Base-by-base conservation (phyloP, 2,888 invertebrate genomes). In the Polydrusus pterygomalis region DNA sequence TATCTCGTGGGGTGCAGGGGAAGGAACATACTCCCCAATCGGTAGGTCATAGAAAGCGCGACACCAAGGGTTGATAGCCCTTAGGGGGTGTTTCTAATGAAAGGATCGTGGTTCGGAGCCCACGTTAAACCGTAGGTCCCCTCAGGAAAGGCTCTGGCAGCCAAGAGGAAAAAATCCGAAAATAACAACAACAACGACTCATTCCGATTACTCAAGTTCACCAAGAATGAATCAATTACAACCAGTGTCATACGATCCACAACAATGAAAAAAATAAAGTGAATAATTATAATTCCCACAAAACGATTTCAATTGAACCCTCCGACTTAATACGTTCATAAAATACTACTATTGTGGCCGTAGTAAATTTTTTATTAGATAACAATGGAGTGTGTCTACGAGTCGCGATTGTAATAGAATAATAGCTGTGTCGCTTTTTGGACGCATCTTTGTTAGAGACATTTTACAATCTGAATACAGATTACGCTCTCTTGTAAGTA, bases 391-490 rank as follows among this genome's bases (percentile, higher is more conserved):
- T 72, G 69, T 51, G 75, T 72, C 71, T 75, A 75, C 75, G 65
- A 70, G 58, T 65, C 43, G 65, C 70, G 65, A 63, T 75, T 75
- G 74, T 77, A 70, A 74, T 70, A 38, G 77, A 51, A 77, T 77
- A 77, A 77, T 77, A 60, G 70, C 70, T 25, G 34, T 73, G 77
- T 77, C 67, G 77, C 70, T 56, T 62, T 65, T 56, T 67, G 62
- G 67, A 77, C 77, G 77, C 77, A 77, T 77, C 77, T 74, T 77
- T 77, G 77, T 77, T 77, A 74, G 34, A 63, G 62, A 62, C 34
- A 54, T 25, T 71, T 63, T 64, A 71, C 58, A 67, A 72, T 47
- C 65, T 34, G 65, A 72, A 72, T 47, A 54, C 56, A 64, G 62
- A 71, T 71, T 71, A 68, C 43, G 56, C 25, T 69, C n/a, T 40